phyloP scores from a whole-genome alignment of 2,888 invertebrate genomes.

The Agrotis clavis region DNA sequence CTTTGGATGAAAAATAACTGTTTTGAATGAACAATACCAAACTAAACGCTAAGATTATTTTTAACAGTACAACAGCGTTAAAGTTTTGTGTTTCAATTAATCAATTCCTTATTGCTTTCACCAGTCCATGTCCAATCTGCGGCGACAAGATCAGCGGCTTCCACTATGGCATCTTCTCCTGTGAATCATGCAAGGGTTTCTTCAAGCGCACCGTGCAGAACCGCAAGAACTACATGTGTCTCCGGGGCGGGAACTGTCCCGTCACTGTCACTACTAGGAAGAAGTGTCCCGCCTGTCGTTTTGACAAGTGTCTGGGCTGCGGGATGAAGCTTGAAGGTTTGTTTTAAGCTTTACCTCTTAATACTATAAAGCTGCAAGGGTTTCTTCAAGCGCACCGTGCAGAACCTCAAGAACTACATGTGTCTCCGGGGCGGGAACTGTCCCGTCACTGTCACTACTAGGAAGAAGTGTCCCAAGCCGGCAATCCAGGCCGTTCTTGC shows the following conservation, averaged over 20 bases:
- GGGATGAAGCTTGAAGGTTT: slow-evolving; percentile 98
- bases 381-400: slow-evolving; percentile 99
- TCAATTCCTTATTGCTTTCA: slow-evolving; percentile 27
- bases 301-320: slow-evolving; percentile 98
- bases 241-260: slow-evolving; percentile 97
- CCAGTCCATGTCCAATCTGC: slow-evolving; percentile 98
- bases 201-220: slow-evolving; percentile 99
- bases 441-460: slow-evolving; percentile 97
- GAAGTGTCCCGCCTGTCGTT: slow-evolving; percentile 99
- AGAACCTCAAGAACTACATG: slow-evolving; percentile 99
- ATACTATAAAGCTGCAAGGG: slow-evolving; percentile 94
- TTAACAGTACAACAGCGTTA: too few species aligned
- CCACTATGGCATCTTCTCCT: slow-evolving; percentile 99
- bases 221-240: slow-evolving; percentile 98
- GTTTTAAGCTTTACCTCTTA: too few species aligned
- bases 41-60: too few species aligned
- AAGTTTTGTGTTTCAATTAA: too few species aligned
- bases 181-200: slow-evolving; percentile 99
- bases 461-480: slow-evolving; percentile 99
- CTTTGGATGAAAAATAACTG: too few species aligned
- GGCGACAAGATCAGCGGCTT: slow-evolving; percentile 99
- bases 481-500: too few species aligned
- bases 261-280: slow-evolving; percentile 98
- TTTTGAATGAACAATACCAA: too few species aligned
- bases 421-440: slow-evolving; percentile 97